A percentile compares a stretch with the other conserved stretches of the same genome.
Conservation (phyloP, 2,888 invertebrate species). For the Eudemis profundana region DNA sequence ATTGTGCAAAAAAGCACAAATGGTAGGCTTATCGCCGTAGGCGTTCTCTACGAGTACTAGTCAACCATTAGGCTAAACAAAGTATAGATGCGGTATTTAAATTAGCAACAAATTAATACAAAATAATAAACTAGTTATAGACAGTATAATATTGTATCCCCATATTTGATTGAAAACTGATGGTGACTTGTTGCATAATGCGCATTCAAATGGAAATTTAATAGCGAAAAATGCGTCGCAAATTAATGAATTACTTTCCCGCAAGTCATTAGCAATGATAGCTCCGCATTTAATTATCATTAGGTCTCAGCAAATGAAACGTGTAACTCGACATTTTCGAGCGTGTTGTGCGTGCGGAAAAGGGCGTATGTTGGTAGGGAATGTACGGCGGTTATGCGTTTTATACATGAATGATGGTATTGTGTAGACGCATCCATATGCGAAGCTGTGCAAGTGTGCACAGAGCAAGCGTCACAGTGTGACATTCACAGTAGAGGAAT, state of each 20-base stretch:
- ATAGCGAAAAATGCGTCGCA: constrained; percentile 3
- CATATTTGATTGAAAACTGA: background rate
- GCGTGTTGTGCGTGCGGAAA: background rate
- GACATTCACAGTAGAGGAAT: background rate
- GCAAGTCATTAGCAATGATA: constrained; percentile 12
- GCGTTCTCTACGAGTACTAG: no score
- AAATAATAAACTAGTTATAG: no score
- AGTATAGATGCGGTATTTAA: no score
- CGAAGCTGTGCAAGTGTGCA: background rate
- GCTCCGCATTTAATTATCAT: constrained; percentile 22
- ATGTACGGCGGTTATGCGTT: background rate
- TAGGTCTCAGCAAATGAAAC: constrained; percentile 8
- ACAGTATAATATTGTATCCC: no score
- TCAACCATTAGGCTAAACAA: no score
- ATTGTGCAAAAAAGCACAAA: no score
- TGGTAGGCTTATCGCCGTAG: no score
- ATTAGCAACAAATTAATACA: no score
- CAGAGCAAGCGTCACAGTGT: background rate
- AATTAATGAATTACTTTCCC: constrained; percentile 26
- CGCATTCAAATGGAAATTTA: constrained; percentile 7
- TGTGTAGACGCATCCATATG: background rate
- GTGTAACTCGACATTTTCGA: constrained; percentile 2
- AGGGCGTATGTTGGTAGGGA: background rate
- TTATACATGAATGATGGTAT: no score
- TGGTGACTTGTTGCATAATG: constrained; percentile 19